Base-by-base conservation (phyloP, 2,797 vertebrate species). In the Phoxinus dragarum region DNA sequence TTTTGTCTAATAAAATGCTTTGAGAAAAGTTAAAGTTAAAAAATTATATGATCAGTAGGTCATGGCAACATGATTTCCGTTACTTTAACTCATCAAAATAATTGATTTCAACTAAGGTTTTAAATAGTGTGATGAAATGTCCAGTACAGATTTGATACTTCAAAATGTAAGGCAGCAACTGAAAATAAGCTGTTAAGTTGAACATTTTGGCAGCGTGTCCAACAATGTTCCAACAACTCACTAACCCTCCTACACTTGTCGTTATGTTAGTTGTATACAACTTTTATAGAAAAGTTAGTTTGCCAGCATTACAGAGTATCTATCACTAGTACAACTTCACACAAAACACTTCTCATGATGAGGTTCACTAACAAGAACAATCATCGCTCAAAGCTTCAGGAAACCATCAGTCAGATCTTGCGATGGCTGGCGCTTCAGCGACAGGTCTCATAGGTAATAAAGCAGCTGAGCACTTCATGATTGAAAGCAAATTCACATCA, bases 401-500 rank as follows among this genome's bases (percentile, higher is more conserved):
- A 72, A 72, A 47, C 27, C 31, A 38, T 23, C 49, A 38, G 49
- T 75, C 31, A 54, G 73, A 23, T 54, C 19, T 54, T 54, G 49
- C 3, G 19, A 23, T 14, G 49, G 52, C 73, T 56, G 73, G 23
- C 52, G n/a, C 74, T 17, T 77, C 36, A 40, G 52, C 7, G 2
- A 52, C 75, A 27, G 75, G 54, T 61, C 54, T 78, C 54, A 17
- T 23, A 10, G 54, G 75, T 42, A 61, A 77, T 61, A 38, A 42
- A 16, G 23, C 36, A 42, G 11, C 54, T 31, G 21, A 27, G 56
- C 54, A 61, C 75, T 10, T 42, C 36, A 59, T 17, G 23, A 78
- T 61, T 78, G 23, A 61, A 42, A 78, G 54, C 36, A 27, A 38
- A 42, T 42, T 78, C 38, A 61, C 75, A 17, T 77, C 23, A 77